Evolutionary conservation across 2,113 vertebrate species (phyloP), one percentile per base, ranked within the genome.

Genomic region (Oenanthe oenanthe): DNA sequence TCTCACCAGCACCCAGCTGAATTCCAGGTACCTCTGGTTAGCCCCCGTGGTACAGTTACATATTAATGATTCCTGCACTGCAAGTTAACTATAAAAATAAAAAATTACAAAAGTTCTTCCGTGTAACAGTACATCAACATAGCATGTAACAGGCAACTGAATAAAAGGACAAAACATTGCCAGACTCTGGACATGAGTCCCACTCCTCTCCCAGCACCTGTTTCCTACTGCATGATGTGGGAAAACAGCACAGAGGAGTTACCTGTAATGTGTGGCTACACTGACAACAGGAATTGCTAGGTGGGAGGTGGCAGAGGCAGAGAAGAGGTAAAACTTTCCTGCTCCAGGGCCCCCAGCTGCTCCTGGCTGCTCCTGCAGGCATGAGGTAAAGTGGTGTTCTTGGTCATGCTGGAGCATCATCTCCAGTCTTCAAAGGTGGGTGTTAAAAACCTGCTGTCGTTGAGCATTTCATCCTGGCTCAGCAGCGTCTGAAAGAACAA

Each of bases 401-500:
- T 85, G 76, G 93, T 90, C 90, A 38, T 1, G 57, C 80, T 84
- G 95, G 71, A 80, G 51, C 73, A 91, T 98, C 97, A 98, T 95
- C 94, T 96, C 96, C 94, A 97, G 70, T 97, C 96, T 48, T 98
- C 98, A 82, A 95, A 96, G 31, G 96, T 92, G 6, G 98, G 98
- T 89, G 97, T 94, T 91, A 98, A 95, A 88, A 98, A 97, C 91
- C 95, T 96, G 96, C 97, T 97, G 96, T 99, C 98, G 13, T 98
- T 98, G 96, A 98, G 97, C 88, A 98, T 96, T 96, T 99, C 98
- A 71, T 99, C 99, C 87, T 97, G 98, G 95, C 98, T 98, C 85
- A 99, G 96, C 97, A 99, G 98, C 0, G 98, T 98, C 99, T 99
- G 98, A 43, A 98, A 98, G 97, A 94, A 83, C 38, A 82, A 48